Conservation (phyloP, 2,888 invertebrate species). For the Chaetogeoica ovagalla region DNA sequence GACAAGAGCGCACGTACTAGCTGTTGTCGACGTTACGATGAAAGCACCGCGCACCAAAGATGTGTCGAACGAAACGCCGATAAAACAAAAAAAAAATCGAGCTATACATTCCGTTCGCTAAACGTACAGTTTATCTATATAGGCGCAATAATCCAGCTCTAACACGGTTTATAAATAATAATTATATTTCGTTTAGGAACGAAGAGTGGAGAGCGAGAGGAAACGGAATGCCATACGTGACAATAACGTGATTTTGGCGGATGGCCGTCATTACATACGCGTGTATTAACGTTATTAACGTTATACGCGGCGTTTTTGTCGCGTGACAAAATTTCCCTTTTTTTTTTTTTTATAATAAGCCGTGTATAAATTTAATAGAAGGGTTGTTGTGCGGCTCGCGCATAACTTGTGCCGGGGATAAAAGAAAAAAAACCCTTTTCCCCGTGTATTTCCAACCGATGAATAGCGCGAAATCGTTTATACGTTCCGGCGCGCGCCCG, state of each 20-base stretch:
- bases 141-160: no score
- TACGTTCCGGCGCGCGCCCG: constrained; percentile 16
- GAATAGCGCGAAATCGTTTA: constrained; percentile 47
- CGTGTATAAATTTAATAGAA: constrained; percentile 23
- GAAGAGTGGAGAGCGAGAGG: no score
- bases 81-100: no score
- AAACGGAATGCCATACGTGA: no score
- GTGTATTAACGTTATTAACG: neutral
- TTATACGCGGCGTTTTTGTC: constrained; percentile 13
- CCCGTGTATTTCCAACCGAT: constrained; percentile 39
- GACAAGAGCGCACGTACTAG: no score
- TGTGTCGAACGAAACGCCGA: no score
- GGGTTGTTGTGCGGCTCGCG: constrained; percentile 15
- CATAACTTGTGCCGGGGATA: constrained; percentile 21
- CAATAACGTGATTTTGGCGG: neutral
- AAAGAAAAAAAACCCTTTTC: constrained; percentile 36
- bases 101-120: no score
- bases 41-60: no score
- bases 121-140: no score
- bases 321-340: constrained; percentile 43
- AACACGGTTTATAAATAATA: no score
- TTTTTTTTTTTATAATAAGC: constrained; percentile 18
- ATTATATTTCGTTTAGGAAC: no score
- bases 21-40: no score
- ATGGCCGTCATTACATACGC: neutral